phyloP scores from a whole-genome alignment of 1,140 invertebrate species.

The Ridgeia piscesae region DNA sequence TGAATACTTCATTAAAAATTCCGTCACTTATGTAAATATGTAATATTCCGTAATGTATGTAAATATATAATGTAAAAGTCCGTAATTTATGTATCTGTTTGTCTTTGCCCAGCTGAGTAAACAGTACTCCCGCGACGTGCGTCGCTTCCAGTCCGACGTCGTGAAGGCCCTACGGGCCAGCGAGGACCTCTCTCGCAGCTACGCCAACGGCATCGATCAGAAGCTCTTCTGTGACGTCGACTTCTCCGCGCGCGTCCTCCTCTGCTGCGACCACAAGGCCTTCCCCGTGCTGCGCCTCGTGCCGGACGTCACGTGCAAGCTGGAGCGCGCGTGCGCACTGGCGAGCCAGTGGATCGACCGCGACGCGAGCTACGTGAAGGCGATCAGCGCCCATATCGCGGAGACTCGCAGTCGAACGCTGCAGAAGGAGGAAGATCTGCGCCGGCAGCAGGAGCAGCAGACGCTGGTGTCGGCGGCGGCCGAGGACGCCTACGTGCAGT shows the following conservation, averaged over 20 bases:
- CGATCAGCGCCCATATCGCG: conserved; percentile 47
- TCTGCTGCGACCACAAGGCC: conserved; percentile 49
- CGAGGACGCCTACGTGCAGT: conserved; percentile 41
- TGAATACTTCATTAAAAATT: too few relatives aligned
- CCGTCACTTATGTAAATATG: too few relatives aligned
- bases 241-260: conserved; percentile 44
- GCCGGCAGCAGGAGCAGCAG: conserved; percentile 46
- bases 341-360: conserved; percentile 48
- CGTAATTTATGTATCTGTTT: too few relatives aligned
- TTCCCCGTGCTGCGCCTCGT: conserved; percentile 50
- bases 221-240: conserved; percentile 42
- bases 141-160: conserved; percentile 39
- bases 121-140: conserved; percentile 44
- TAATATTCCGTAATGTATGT: too few relatives aligned
- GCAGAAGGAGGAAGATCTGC: conserved; percentile 43
- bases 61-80: too few relatives aligned
- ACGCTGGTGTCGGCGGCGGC: conserved; percentile 46
- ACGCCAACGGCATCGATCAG: conserved; percentile 41
- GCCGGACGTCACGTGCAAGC: conserved; percentile 45
- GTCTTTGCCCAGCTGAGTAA: conserved; percentile 35
- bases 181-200: conserved; percentile 43
- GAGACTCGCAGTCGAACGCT: conserved; percentile 43
- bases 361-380: conserved; percentile 51
- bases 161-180: conserved; percentile 38
- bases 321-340: conserved; percentile 39